Conservation (phyloP, 2,797 vertebrate genomes). For the Onychomys torridus region DNA sequence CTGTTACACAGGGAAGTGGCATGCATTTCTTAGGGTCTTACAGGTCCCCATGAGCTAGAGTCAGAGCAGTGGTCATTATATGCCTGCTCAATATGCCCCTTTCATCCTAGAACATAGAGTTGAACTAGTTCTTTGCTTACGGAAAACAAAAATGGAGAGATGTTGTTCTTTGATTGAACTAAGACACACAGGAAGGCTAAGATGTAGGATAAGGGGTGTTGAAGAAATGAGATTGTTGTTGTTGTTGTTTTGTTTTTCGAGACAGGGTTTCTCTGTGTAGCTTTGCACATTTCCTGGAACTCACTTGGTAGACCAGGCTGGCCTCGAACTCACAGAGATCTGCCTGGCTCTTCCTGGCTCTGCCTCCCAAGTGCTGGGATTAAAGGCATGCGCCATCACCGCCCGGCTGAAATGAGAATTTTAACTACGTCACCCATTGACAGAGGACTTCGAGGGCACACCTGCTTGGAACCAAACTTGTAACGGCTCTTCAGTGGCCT, state of each 20-base stretch:
- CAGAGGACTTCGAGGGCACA: fast-evolving
- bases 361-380: no score
- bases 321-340: no score
- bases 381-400: no score
- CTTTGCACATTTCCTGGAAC: no score
- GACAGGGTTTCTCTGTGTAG: no score
- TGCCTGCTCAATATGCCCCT: not conserved
- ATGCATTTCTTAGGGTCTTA: not conserved
- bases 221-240: not conserved
- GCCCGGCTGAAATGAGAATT: not conserved
- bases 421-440: not conserved
- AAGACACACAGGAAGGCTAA: not conserved
- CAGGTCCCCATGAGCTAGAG: not conserved
- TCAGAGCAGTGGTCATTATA: not conserved
- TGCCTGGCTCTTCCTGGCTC: no score
- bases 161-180: not conserved
- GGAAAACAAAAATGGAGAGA: not conserved
- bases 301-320: no score
- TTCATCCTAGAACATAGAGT: not conserved
- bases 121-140: not conserved
- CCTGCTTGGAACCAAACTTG: not conserved
- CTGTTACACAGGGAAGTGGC: not conserved
- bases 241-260: no score
- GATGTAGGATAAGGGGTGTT: no score
- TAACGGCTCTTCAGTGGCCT: not conserved